phyloP scores from a whole-genome alignment of 2,888 invertebrate genomes.

The Standfussiana lucernea region DNA sequence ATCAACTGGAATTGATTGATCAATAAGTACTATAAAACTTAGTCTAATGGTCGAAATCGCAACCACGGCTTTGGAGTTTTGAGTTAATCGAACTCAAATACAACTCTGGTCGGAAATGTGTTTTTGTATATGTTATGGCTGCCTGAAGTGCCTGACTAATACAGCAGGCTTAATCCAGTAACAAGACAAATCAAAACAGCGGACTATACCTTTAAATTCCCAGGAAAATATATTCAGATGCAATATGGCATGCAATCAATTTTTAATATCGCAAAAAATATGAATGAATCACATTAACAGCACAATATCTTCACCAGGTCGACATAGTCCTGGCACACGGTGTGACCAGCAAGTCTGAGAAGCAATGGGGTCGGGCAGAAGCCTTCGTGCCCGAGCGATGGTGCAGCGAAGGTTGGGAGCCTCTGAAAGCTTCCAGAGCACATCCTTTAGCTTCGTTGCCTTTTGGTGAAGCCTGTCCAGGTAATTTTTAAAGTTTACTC shows the following conservation, averaged over 20 bases:
- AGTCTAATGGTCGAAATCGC: too few relatives aligned
- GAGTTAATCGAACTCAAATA: too few relatives aligned
- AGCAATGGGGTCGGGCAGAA: slow-evolving; percentile 83
- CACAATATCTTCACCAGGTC: slow-evolving; percentile 72
- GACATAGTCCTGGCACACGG: slow-evolving; percentile 88
- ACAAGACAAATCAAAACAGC: background rate
- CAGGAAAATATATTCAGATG: background rate
- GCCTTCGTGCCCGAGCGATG: slow-evolving; percentile 87
- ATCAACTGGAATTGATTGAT: background rate
- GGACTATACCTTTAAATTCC: background rate
- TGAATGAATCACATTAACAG: background rate
- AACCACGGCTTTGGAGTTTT: background rate
- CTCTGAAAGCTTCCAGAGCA: slow-evolving; percentile 80
- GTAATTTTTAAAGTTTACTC: background rate
- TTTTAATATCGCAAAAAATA: background rate
- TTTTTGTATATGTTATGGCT: background rate
- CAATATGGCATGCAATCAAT: background rate
- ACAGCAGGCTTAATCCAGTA: background rate
- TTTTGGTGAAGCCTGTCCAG: slow-evolving; percentile 85
- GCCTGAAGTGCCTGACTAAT: background rate
- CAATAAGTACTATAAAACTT: too few relatives aligned
- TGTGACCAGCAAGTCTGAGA: slow-evolving; percentile 83
- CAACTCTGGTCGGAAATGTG: background rate
- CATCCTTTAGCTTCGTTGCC: slow-evolving; percentile 83
- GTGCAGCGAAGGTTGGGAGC: slow-evolving; percentile 82